These are phyloP conservation scores for Tetrax tetrax DNA, from an alignment of 2,113 vertebrate genomes.

Conservation along the genomic window DNA sequence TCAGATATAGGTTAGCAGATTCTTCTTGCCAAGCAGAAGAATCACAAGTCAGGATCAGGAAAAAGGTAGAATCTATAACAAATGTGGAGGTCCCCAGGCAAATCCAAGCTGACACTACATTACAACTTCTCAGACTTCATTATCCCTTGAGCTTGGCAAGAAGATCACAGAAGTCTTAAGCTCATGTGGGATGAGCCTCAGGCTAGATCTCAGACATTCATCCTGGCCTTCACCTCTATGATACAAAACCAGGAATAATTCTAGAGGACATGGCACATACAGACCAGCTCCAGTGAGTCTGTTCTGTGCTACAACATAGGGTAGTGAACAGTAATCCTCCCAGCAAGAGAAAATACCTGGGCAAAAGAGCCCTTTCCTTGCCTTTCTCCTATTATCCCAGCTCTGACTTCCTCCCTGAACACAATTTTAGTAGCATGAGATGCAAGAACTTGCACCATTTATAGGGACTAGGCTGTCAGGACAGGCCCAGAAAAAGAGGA, in stretches of 20 bases:
- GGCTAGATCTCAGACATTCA: neutral
- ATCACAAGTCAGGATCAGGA: neutral
- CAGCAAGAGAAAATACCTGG: neutral
- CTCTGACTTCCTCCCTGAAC: neutral
- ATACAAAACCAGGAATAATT: neutral
- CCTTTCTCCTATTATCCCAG: neutral
- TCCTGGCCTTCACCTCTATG: neutral
- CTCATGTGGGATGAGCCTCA: neutral
- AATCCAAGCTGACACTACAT: neutral
- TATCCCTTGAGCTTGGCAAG: neutral
- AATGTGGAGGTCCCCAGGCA: neutral
- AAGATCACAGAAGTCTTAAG: neutral
- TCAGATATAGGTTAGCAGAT: rapidly evolving
- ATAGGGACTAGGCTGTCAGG: neutral
- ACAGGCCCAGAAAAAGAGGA: neutral
- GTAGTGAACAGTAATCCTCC: neutral
- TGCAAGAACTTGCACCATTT: neutral
- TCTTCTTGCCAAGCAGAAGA: neutral
- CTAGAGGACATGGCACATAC: neutral
- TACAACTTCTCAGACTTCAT: neutral
- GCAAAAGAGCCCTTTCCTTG: neutral
- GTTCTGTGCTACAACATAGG: neutral
- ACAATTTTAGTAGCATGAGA: neutral
- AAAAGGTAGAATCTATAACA: neutral
- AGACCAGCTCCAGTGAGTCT: neutral